Evolutionary conservation across 2,113 vertebrate genomes (phyloP), one percentile per base, ranked within the genome.

Genomic region (Oryzias woworae): DNA sequence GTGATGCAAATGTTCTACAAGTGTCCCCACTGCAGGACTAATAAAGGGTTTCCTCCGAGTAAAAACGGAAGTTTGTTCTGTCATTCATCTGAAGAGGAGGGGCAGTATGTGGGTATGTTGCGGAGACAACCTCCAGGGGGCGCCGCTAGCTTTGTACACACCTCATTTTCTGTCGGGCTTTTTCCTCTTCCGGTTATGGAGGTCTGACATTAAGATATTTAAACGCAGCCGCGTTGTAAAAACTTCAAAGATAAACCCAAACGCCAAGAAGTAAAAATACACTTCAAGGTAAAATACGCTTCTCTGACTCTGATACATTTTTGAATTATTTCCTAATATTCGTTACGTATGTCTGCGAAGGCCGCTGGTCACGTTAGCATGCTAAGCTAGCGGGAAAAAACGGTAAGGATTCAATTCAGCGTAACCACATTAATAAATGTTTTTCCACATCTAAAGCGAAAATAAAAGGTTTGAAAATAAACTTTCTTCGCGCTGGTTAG

Each of bases 161-260:
- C 58, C 62, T 28, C 26, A 28, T 14, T 4, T 4, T 1, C 2
- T 36, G 22, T 75, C 55, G 45, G 47, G 46, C 36, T 10, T 65
- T 87, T 89, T 77, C 85, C 71, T 2, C 65, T 2, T 82, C 53
- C 70, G 82, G 88, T 85, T 58, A 90, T 90, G 89, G 84, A 69
- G 63, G 62, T 71, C 36, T 76, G 78, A 26, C 72, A 68, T 45
- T 53, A 62, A 62, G 58, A 36, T 63, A 46, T 68, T 78, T 77
- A 51, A 80, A 73, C 61, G 24, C 62, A 42, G 15, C 67, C 46
- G 56, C 3, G 47, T 42, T 53, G 7, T 5, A 49, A 45, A 14
- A 20, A 20, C 20, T 20, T 20, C 23, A 1, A 66, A 45, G 31
- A 54, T 17, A 14, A 4, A 0, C 23, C 16, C 18, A n/a, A 1